Conservation (phyloP, 2,888 invertebrate species). For the Dendrolimus pini region DNA sequence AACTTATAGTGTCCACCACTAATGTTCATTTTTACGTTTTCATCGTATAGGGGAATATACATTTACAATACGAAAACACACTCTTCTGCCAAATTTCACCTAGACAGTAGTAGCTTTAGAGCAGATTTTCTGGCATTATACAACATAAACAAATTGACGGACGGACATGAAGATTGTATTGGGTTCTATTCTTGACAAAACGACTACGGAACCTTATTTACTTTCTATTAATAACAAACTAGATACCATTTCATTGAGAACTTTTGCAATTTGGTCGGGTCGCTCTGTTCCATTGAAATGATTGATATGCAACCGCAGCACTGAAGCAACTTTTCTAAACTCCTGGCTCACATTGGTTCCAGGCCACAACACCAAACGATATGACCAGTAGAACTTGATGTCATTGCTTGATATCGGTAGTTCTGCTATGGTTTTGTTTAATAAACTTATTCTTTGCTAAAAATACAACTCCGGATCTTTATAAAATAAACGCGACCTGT, state of each 20-base stretch:
- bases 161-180: no score
- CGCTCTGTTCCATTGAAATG: constrained; percentile 38
- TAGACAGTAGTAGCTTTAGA: no score
- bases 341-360: constrained; percentile 20
- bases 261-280: constrained; percentile 26
- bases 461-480: background rate
- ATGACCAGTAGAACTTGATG: constrained; percentile 45
- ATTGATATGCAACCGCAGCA: constrained; percentile 30
- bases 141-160: no score
- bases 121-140: no score
- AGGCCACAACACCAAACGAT: constrained; percentile 41
- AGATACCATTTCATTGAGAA: constrained; percentile 50
- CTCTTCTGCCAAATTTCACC: no score
- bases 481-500: no score
- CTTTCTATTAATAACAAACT: background rate
- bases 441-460: constrained; percentile 43
- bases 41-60: no score
- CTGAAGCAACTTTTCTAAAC: constrained; percentile 27
- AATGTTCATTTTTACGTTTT: no score
- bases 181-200: background rate
- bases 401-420: constrained; percentile 38
- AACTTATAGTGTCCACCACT: no score
- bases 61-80: no score
- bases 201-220: background rate
- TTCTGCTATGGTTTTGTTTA: constrained; percentile 33